Evolutionary conservation across 2,797 vertebrate genomes (phyloP).

Genomic region (Acipenser transmontanus): DNA sequence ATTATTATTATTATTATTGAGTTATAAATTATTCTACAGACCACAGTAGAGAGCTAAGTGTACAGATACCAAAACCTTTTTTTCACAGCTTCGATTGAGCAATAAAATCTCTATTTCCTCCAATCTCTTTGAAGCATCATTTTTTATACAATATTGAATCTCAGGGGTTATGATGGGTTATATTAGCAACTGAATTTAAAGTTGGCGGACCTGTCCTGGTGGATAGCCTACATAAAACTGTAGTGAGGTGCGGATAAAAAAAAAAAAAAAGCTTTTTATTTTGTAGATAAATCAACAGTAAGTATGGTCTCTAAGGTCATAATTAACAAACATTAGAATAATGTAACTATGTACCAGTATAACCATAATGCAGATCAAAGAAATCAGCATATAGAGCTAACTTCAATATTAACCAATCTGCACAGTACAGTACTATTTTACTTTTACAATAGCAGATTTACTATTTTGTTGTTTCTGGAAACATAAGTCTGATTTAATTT

Average conservation of each 20-base stretch:
- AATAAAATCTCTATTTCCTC: slow-evolving; percentile 44
- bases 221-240: slow-evolving; percentile 40
- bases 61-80: too few species aligned
- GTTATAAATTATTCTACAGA: too few species aligned
- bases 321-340: slow-evolving; percentile 51
- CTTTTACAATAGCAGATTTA: too few species aligned
- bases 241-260: slow-evolving; percentile 43
- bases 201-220: slow-evolving; percentile 50
- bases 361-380: slow-evolving; percentile 36
- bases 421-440: too few species aligned
- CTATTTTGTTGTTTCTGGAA: too few species aligned
- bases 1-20: too few species aligned
- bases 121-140: slow-evolving; percentile 62
- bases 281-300: slow-evolving; percentile 48
- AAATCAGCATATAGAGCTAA: too few species aligned
- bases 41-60: too few species aligned
- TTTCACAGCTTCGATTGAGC: slow-evolving; percentile 36
- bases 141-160: slow-evolving; percentile 55
- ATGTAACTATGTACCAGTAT: slow-evolving; percentile 47
- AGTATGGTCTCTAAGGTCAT: slow-evolving; percentile 48
- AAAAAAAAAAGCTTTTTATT: slow-evolving; percentile 40
- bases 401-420: too few species aligned
- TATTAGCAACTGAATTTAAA: slow-evolving; percentile 56
- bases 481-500: too few species aligned
- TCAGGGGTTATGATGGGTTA: slow-evolving; percentile 55